A percentile compares a stretch with the other conserved stretches of the same genome.
These are phyloP conservation scores for Cheilosia variabilis DNA, from an alignment of 2,888 invertebrate genomes.

Conservation along the genomic window DNA sequence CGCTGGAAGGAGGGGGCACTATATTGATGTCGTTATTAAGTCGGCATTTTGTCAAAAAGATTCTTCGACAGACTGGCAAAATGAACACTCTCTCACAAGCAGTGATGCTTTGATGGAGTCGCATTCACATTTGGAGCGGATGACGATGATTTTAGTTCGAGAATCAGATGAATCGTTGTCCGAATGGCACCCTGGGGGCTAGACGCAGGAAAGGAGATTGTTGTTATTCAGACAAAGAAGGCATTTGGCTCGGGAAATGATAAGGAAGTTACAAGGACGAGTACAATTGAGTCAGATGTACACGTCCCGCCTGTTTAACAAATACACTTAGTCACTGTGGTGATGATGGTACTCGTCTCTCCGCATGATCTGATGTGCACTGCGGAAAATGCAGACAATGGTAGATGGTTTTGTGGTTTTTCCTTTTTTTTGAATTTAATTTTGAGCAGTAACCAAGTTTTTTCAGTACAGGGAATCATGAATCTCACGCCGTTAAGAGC, in stretches of 20 bases:
- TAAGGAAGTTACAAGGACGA: too few relatives aligned
- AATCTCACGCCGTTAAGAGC: too few relatives aligned
- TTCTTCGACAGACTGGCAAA: slow-evolving; percentile 53
- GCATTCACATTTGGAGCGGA: neutral
- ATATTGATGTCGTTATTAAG: slow-evolving; percentile 44
- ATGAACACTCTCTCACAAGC: slow-evolving; percentile 39
- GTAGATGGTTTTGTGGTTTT: too few relatives aligned
- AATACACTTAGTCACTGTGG: too few relatives aligned
- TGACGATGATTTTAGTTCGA: slow-evolving; percentile 19
- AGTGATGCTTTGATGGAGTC: slow-evolving; percentile 33
- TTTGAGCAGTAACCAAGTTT: too few relatives aligned
- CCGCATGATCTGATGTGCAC: too few relatives aligned
- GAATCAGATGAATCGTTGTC: slow-evolving; percentile 41
- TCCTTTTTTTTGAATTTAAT: too few relatives aligned
- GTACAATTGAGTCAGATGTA: too few relatives aligned
- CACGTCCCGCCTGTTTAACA: too few relatives aligned
- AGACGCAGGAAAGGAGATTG: neutral
- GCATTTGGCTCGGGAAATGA: neutral
- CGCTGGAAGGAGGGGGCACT: slow-evolving; percentile 15
- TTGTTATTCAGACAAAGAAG: slow-evolving; percentile 27
- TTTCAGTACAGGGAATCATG: too few relatives aligned
- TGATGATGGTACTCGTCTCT: too few relatives aligned
- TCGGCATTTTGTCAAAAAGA: slow-evolving; percentile 74
- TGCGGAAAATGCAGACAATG: too few relatives aligned
- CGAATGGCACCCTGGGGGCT: slow-evolving; percentile 20